Evolutionary conservation across 35 echinoderm and acorn worm species (phyloP).

Genomic region (Apostichopus parvimensis): DNA sequence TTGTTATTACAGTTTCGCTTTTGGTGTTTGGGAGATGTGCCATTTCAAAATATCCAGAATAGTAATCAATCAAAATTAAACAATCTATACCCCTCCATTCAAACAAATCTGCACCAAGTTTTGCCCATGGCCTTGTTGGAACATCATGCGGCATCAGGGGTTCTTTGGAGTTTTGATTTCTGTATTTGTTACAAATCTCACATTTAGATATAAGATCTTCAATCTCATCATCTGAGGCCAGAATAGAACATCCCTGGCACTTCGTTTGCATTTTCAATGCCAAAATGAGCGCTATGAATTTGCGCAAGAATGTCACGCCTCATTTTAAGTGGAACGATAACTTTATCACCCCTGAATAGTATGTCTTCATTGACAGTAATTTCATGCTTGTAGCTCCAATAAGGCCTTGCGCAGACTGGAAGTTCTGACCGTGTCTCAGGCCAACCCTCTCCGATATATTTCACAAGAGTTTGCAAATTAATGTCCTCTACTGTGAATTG

Average conservation of each 20-base stretch:
- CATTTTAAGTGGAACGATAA: background rate
- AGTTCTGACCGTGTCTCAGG: too few relatives aligned
- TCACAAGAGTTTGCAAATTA: too few relatives aligned
- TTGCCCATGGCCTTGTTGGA: background rate
- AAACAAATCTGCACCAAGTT: slow-evolving; percentile 3
- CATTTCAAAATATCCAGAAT: background rate
- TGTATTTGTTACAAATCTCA: background rate
- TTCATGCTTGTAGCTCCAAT: too few relatives aligned
- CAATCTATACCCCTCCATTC: background rate
- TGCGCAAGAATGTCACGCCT: background rate
- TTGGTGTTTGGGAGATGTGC: background rate
- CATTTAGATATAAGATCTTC: background rate
- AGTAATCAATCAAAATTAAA: background rate
- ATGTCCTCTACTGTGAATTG: too few relatives aligned
- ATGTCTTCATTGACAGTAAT: too few relatives aligned
- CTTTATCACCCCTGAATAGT: too few relatives aligned
- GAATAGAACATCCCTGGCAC: too few relatives aligned
- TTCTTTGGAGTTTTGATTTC: background rate
- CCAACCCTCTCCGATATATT: too few relatives aligned
- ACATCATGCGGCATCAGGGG: background rate
- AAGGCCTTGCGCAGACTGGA: too few relatives aligned
- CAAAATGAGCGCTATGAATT: background rate
- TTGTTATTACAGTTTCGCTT: slow-evolving; percentile 2
- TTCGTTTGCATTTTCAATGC: background rate
- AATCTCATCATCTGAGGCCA: background rate